Evolutionary conservation across 2,797 vertebrate genomes (phyloP).

Genomic region (Siniperca scherzeri): DNA sequence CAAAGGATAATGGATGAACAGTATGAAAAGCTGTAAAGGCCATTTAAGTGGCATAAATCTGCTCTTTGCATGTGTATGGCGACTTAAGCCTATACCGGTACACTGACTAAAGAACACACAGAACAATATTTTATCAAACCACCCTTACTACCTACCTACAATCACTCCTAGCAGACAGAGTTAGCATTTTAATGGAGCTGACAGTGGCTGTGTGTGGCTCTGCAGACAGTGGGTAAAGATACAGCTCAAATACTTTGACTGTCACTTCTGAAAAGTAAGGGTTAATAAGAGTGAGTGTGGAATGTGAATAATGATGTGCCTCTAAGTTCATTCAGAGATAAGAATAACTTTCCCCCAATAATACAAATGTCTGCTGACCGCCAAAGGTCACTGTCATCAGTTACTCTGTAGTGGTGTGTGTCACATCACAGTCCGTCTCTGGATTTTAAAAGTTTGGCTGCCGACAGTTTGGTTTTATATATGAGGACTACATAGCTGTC

Average conservation of each 20-base stretch:
- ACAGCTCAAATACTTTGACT: slow-evolving; percentile 8
- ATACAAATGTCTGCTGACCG: background rate
- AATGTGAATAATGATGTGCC: slow-evolving; percentile 26
- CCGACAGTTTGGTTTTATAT: background rate
- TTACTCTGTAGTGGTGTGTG: background rate
- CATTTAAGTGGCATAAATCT: background rate
- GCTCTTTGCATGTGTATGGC: background rate
- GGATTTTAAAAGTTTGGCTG: background rate
- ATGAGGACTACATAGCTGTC: background rate
- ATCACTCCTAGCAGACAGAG: background rate
- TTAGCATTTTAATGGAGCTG: background rate
- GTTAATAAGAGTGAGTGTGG: slow-evolving; percentile 17
- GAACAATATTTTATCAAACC: background rate
- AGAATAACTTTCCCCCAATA: background rate
- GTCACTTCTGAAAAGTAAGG: slow-evolving; percentile 6
- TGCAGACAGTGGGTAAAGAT: slow-evolving; percentile 1
- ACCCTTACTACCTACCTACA: background rate
- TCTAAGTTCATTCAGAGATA: background rate
- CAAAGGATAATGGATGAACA: background rate
- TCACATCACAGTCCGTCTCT: background rate
- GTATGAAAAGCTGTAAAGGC: background rate
- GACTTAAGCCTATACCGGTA: background rate
- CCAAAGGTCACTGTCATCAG: slow-evolving; percentile 10
- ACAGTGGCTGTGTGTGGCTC: background rate
- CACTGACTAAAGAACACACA: slow-evolving; percentile 2